A percentile compares a stretch with the other conserved stretches of the same genome.
Evolutionary conservation across 2,797 vertebrate species (phyloP).

Genomic region (Myoxocephalus aenaeus): DNA sequence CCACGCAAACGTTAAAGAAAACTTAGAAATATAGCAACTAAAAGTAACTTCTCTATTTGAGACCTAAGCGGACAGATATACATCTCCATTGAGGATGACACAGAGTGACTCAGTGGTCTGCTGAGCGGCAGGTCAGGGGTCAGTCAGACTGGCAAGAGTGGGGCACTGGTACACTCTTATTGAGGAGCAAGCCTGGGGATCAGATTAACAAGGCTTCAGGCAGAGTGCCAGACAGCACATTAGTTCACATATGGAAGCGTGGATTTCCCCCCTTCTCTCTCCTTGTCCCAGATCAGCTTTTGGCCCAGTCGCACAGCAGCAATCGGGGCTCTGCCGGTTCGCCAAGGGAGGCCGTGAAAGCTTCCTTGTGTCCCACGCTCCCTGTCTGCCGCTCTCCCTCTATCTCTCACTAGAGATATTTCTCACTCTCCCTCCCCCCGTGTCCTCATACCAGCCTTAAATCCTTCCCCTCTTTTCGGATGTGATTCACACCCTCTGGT

Average conservation of each 20-base stretch:
- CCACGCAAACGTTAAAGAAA: background rate
- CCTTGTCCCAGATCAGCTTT: constrained; percentile 64
- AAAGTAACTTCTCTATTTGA: constrained; percentile 4
- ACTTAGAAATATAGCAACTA: background rate
- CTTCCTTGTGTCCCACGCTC: constrained; percentile 79
- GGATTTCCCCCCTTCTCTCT: constrained; percentile 69
- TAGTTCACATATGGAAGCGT: constrained; percentile 78
- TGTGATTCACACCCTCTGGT: constrained; percentile 61
- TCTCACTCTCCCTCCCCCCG: constrained; percentile 30
- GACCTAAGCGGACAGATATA: constrained; percentile 5
- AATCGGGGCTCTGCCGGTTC: constrained; percentile 58
- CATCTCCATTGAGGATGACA: constrained; percentile 40
- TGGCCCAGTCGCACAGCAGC: constrained; percentile 66
- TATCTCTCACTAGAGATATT: constrained; percentile 47
- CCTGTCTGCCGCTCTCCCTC: constrained; percentile 46
- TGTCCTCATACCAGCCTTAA: constrained; percentile 49
- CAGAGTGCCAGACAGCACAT: constrained; percentile 85
- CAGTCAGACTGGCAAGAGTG: constrained; percentile 61
- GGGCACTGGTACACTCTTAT: constrained; percentile 65
- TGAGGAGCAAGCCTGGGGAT: constrained; percentile 73
- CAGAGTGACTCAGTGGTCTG: constrained; percentile 51
- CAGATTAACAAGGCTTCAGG: constrained; percentile 82
- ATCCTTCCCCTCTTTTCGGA: constrained; percentile 56
- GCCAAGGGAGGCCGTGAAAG: constrained; percentile 69
- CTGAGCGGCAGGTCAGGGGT: constrained; percentile 62